Percentiles rank a stretch among this genome's conserved stretches.
phyloP scores from a whole-genome alignment of 2,888 invertebrate genomes.

The Ptychoptera albimana region DNA sequence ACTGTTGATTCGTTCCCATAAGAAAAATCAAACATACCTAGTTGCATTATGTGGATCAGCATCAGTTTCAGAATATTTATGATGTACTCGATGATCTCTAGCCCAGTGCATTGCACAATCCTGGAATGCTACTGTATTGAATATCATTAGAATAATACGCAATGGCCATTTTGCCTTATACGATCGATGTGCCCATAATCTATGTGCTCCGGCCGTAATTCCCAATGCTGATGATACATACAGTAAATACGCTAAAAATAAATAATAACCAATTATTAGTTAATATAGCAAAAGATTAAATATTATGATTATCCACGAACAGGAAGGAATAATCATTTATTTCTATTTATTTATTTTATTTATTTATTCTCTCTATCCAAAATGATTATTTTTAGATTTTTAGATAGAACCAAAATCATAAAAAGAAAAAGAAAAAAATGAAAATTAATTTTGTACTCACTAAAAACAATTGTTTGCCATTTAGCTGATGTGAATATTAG shows the following conservation, averaged over 20 bases:
- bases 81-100: slow-evolving; percentile 71
- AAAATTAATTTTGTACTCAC: slow-evolving; percentile 37
- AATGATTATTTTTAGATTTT: neutral
- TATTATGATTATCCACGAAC: slow-evolving; percentile 5
- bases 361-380: neutral
- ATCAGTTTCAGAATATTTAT: slow-evolving; percentile 86
- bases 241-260: slow-evolving; percentile 47
- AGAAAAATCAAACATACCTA: slow-evolving; percentile 13
- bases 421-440: slow-evolving; percentile 3
- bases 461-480: slow-evolving; percentile 50
- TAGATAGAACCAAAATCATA: slow-evolving; percentile 14
- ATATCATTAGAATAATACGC: slow-evolving; percentile 56
- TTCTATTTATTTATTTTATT: slow-evolving; percentile 1
- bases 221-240: slow-evolving; percentile 74
- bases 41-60: slow-evolving; percentile 89
- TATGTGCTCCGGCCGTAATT: slow-evolving; percentile 92
- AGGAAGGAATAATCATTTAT: too few relatives aligned
- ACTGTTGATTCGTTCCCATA: too few relatives aligned
- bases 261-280: slow-evolving; percentile 8
- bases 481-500: slow-evolving; percentile 57
- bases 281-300: slow-evolving; percentile 9
- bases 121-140: slow-evolving; percentile 86
- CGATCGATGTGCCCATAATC: slow-evolving; percentile 89
- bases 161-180: slow-evolving; percentile 92
- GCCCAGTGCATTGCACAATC: slow-evolving; percentile 66